A percentile compares a stretch with the other conserved stretches of the same genome.
Evolutionary conservation across 53 echinoderm and acorn worm species (phyloP).

Genomic region (Holothuria leucospilota): DNA sequence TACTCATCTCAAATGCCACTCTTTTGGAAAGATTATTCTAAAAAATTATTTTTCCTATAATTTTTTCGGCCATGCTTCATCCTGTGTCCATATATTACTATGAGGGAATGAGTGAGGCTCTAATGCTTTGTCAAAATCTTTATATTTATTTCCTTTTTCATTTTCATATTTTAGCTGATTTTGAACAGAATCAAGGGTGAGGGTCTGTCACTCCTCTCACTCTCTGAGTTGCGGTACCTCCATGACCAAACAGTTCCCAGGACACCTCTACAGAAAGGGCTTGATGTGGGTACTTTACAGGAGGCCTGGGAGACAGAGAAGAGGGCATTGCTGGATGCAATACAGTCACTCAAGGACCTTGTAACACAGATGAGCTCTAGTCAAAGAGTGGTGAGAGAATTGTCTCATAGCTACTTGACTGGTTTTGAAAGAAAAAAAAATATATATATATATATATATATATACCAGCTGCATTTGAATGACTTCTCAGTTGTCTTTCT

Average conservation of each 20-base stretch:
- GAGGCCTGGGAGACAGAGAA: slow-evolving; percentile 94
- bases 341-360: slow-evolving; percentile 90
- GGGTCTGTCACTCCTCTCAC: slow-evolving; percentile 89
- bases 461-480: not conserved
- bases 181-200: slow-evolving; percentile 88
- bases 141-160: too few relatives aligned
- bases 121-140: too few relatives aligned
- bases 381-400: slow-evolving; percentile 59
- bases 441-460: too few relatives aligned
- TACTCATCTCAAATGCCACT: too few relatives aligned
- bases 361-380: slow-evolving; percentile 80
- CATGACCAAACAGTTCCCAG: slow-evolving; percentile 84
- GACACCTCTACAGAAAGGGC: slow-evolving; percentile 73
- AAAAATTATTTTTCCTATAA: too few relatives aligned
- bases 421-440: not conserved
- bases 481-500: not conserved
- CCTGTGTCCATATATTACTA: too few relatives aligned
- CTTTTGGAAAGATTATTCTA: too few relatives aligned
- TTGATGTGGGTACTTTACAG: slow-evolving; percentile 80
- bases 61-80: too few relatives aligned
- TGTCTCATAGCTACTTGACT: not conserved
- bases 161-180: slow-evolving; percentile 56
- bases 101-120: too few relatives aligned
- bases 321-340: slow-evolving; percentile 87
- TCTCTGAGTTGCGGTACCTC: slow-evolving; percentile 90